These are phyloP conservation scores for Tenualosa thibaudeaui DNA, from an alignment of 2,797 vertebrate genomes.

Conservation along the genomic window DNA sequence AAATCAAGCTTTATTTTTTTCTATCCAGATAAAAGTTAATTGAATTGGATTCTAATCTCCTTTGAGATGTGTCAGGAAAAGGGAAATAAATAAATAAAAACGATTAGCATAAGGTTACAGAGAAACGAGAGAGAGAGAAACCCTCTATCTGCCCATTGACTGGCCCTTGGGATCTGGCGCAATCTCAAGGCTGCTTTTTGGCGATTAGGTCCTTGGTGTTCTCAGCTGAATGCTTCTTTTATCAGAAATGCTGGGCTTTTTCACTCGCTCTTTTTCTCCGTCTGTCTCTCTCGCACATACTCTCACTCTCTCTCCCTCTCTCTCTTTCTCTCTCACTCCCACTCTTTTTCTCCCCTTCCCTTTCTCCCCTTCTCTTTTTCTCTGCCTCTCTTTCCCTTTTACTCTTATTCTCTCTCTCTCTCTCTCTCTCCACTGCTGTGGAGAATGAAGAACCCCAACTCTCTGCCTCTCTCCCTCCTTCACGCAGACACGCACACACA, in stretches of 20 bases:
- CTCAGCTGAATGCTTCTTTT: constrained; percentile 72
- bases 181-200: constrained; percentile 69
- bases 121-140: background rate
- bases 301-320: background rate
- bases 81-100: constrained; percentile 60
- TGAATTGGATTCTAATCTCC: constrained; percentile 59
- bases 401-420: background rate
- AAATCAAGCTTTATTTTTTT: constrained; percentile 28
- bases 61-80: constrained; percentile 53
- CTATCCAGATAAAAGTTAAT: constrained; percentile 54
- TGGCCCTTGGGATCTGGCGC: constrained; percentile 61
- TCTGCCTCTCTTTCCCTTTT: constrained; percentile 15
- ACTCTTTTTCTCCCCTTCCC: background rate
- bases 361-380: background rate
- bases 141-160: constrained; percentile 54
- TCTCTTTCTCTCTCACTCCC: background rate
- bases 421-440: background rate
- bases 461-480: constrained; percentile 52
- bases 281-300: constrained; percentile 54
- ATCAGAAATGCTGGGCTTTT: constrained; percentile 61
- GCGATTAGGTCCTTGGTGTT: constrained; percentile 71
- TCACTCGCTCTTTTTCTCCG: constrained; percentile 48
- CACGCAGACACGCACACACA: constrained; percentile 4
- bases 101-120: constrained; percentile 52
- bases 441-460: background rate